phyloP scores from a whole-genome alignment of 2,797 vertebrate genomes.

The Microcaecilia unicolor region DNA sequence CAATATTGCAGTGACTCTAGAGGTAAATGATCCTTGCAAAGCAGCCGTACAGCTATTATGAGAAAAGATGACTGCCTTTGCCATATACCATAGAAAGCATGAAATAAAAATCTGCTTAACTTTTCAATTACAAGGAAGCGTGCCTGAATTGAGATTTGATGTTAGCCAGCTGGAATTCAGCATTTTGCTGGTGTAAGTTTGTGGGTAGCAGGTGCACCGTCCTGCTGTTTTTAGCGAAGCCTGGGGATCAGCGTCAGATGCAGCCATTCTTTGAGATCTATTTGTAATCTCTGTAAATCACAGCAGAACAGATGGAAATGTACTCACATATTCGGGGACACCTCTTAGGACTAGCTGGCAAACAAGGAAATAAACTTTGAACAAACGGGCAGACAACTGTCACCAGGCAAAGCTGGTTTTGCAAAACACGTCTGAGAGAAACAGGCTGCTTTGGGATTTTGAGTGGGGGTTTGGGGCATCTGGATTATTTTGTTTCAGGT shows the following conservation, averaged over 20 bases:
- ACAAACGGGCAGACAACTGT: conserved; percentile 17
- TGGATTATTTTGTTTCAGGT: too few species aligned
- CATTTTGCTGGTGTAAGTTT: conserved; percentile 40
- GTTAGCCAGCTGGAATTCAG: conserved; percentile 24
- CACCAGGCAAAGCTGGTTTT: conserved; percentile 13
- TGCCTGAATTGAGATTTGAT: conserved; percentile 15
- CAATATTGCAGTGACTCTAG: too few species aligned
- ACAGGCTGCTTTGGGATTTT: too few species aligned
- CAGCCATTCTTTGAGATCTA: conserved; percentile 45
- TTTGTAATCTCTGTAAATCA: conserved; percentile 48
- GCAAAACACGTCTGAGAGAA: background rate
- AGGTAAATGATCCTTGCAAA: too few species aligned
- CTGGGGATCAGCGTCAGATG: conserved; percentile 42
- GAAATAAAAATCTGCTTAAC: conserved; percentile 36
- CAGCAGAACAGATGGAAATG: too few species aligned
- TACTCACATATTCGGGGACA: too few species aligned
- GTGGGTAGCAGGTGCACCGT: conserved; percentile 50
- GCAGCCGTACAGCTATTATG: too few species aligned
- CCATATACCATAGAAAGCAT: too few species aligned
- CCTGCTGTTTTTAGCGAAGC: conserved; percentile 44
- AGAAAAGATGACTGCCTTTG: too few species aligned
- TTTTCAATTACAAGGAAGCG: conserved; percentile 12
- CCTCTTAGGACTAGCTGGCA: conserved; percentile 43
- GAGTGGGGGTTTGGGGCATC: too few species aligned
- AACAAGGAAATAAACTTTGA: background rate